Percentiles rank a stretch among this genome's conserved stretches.
Conservation (phyloP, 2,888 invertebrate genomes). For the Rapana venosa region DNA sequence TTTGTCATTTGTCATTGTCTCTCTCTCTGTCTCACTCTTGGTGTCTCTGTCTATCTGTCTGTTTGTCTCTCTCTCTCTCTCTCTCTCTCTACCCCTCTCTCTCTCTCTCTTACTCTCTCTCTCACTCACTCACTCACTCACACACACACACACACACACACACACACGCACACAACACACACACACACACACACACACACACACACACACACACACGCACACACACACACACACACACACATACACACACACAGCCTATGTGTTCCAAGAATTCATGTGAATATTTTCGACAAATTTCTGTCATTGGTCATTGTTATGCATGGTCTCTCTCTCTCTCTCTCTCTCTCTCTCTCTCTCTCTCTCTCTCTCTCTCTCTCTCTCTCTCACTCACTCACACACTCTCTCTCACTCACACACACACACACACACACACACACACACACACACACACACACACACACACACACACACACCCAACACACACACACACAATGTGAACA, state of each 20-base stretch:
- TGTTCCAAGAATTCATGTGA: too few species aligned
- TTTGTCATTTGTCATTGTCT: too few species aligned
- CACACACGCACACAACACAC: background rate
- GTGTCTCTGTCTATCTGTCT: too few species aligned
- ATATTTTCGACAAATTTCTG: background rate
- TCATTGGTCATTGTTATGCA: background rate
- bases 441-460: too few species aligned
- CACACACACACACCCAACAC: too few species aligned
- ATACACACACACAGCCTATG: too few species aligned
- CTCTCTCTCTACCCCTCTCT: background rate
- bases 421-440: too few species aligned
- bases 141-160: slow-evolving; percentile 14
- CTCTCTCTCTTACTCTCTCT: background rate
- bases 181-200: too few species aligned
- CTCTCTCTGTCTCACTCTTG: too few species aligned
- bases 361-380: background rate
- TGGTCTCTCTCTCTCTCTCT: background rate
- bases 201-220: too few species aligned
- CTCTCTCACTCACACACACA: slow-evolving; percentile 1
- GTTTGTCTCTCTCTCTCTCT: background rate
- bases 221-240: too few species aligned
- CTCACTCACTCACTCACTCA: background rate
- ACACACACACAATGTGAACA: too few species aligned
- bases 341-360: background rate
- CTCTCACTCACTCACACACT: background rate